phyloP scores from a whole-genome alignment of 2,113 vertebrate genomes.

The Cavia aperea region DNA sequence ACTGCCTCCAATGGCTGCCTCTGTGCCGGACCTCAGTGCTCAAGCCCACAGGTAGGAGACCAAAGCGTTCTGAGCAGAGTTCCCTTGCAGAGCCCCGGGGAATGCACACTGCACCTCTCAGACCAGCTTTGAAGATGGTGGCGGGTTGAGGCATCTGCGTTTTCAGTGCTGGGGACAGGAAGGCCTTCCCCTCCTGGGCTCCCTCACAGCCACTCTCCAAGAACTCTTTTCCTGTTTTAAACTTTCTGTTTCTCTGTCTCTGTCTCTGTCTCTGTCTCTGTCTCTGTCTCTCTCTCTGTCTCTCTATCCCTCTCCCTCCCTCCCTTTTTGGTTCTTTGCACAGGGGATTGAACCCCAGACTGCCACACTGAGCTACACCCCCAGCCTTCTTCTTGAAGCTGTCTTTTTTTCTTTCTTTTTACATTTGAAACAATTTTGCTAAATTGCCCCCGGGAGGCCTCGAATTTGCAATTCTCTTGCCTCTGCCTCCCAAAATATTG shows the following conservation, averaged over 20 bases:
- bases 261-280: too few species aligned
- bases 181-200: neutral
- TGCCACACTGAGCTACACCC: neutral
- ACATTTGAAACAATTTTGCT: neutral
- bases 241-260: neutral
- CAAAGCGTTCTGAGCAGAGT: neutral
- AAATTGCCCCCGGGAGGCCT: neutral
- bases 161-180: neutral
- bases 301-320: too few species aligned
- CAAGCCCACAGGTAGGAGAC: neutral
- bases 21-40: neutral
- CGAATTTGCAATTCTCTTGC: neutral
- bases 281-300: too few species aligned
- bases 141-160: neutral
- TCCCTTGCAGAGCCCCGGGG: accelerated
- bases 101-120: neutral
- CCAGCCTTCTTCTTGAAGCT: neutral
- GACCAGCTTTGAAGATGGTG: too few species aligned
- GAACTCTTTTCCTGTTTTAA: neutral
- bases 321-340: neutral
- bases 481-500: neutral
- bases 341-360: neutral
- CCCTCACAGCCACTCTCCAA: neutral
- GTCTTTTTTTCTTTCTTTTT: neutral
- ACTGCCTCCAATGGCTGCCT: too few species aligned